A percentile compares a stretch with the other conserved stretches of the same genome.
Evolutionary conservation across 2,113 vertebrate species (phyloP).

Genomic region (Gobio gobio): DNA sequence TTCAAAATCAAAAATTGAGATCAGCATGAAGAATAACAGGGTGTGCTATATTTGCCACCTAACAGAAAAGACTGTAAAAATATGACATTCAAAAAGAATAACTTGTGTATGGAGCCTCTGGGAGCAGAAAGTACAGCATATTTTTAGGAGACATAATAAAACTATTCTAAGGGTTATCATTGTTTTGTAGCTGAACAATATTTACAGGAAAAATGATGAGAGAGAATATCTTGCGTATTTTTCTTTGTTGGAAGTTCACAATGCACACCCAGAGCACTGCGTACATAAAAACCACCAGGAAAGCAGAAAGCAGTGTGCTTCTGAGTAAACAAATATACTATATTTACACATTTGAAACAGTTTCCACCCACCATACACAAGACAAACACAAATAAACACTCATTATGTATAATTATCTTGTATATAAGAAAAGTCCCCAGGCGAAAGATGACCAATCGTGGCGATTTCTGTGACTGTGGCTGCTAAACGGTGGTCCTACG

Average conservation of each 20-base stretch:
- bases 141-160: constrained; percentile 26
- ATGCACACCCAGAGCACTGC: constrained; percentile 11
- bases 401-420: not conserved
- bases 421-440: not conserved
- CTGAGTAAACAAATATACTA: constrained; percentile 32
- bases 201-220: constrained; percentile 15
- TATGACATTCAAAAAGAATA: constrained; percentile 1
- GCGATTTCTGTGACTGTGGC: too few species aligned
- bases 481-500: too few species aligned
- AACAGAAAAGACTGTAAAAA: not conserved
- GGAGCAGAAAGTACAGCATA: not conserved
- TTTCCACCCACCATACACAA: not conserved
- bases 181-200: constrained; percentile 35
- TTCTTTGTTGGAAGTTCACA: constrained; percentile 29
- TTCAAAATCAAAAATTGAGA: not conserved
- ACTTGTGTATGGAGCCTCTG: not conserved
- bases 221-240: constrained; percentile 17
- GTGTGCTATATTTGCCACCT: not conserved
- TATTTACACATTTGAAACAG: constrained; percentile 23
- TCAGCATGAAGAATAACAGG: not conserved
- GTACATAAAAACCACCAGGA: constrained; percentile 3
- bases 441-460: too few species aligned
- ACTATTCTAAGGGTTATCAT: constrained; percentile 34
- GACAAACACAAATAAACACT: not conserved
- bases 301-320: not conserved